These are phyloP conservation scores for Drosophila lini DNA, from an alignment of 1,140 invertebrate species.

Conservation along the genomic window DNA sequence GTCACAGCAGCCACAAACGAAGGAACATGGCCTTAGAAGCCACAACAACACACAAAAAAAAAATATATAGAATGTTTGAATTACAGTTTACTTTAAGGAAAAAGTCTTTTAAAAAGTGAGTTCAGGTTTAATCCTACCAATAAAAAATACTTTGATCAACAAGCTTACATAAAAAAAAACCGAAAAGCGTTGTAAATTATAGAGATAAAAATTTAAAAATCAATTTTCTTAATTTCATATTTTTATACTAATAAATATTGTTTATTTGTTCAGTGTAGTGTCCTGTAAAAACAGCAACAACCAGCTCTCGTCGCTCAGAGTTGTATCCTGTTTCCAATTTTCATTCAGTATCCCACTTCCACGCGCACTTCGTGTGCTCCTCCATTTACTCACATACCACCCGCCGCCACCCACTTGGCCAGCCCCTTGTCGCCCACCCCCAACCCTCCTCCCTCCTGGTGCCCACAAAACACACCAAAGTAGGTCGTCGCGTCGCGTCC, in stretches of 20 bases:
- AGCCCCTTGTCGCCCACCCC: not conserved
- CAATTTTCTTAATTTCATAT: not conserved
- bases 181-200: not conserved
- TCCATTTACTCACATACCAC: conserved; percentile 10
- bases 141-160: not conserved
- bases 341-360: conserved; percentile 76
- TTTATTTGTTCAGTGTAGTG: conserved; percentile 1
- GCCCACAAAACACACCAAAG: conserved; percentile 45
- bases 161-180: too few relatives aligned
- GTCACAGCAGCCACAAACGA: conserved; percentile 36
- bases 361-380: conserved; percentile 34
- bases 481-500: conserved; percentile 65
- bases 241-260: not conserved
- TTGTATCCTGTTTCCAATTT: conserved; percentile 77
- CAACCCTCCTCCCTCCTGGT: not conserved
- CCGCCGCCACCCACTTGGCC: conserved; percentile 20
- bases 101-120: not conserved
- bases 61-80: not conserved
- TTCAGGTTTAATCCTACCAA: too few relatives aligned
- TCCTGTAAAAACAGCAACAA: conserved; percentile 28
- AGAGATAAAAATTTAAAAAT: not conserved
- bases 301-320: conserved; percentile 14
- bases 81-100: not conserved
- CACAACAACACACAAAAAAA: not conserved
- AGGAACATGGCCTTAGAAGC: conserved; percentile 19